Conservation (phyloP, 2,113 vertebrate species). For the Nettapus auritus region DNA sequence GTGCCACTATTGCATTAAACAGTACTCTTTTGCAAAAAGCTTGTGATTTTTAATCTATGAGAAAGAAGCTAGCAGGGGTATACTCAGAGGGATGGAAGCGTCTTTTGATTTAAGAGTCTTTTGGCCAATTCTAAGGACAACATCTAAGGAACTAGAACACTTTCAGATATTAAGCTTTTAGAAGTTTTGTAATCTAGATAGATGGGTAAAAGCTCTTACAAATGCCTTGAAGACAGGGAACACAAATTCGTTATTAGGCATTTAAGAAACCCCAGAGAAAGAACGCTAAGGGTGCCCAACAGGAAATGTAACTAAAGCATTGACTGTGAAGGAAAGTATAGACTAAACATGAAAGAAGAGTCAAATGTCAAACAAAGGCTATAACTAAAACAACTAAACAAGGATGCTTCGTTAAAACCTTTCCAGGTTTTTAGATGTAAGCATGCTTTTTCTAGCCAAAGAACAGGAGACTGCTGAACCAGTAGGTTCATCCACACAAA, state of each 20-base stretch:
- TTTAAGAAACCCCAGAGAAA: not conserved
- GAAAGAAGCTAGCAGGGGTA: not conserved
- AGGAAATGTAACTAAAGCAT: not conserved
- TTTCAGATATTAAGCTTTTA: not conserved
- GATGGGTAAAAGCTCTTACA: not conserved
- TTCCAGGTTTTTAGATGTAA: not conserved
- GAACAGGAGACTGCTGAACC: not conserved
- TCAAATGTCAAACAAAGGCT: not conserved
- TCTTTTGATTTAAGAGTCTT: not conserved
- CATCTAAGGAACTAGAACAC: not conserved
- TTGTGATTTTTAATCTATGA: not conserved
- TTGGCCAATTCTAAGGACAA: not conserved
- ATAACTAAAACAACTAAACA: not conserved
- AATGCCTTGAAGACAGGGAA: not conserved
- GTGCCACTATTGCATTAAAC: slow-evolving; percentile 30
- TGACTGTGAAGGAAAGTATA: not conserved
- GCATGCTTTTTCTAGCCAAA: not conserved
- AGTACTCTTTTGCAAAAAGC: not conserved
- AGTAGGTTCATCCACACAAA: not conserved
- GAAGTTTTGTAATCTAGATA: not conserved
- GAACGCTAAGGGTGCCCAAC: not conserved
- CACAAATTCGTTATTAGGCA: not conserved
- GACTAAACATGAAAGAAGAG: no score
- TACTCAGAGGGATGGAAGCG: accelerated
- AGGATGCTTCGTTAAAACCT: not conserved